Evolutionary conservation across 2,113 vertebrate species (phyloP).

Genomic region (Furnarius figulus): DNA sequence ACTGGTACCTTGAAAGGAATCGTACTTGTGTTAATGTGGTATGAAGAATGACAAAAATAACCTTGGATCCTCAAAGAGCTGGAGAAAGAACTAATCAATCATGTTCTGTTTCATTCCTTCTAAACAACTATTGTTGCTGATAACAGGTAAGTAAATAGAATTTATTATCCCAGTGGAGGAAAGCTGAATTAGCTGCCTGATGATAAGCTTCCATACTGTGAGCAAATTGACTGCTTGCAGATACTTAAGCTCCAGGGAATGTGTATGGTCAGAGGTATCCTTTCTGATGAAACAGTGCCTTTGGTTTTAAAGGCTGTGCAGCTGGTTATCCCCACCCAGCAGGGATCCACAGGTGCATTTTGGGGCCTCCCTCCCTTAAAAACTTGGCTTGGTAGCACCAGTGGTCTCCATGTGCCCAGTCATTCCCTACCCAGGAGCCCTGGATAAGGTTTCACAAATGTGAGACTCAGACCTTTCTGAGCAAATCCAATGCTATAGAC

Average conservation of each 20-base stretch:
- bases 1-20: conserved; percentile 20
- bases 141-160: conserved; percentile 58
- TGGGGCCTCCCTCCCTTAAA: background rate
- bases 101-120: background rate
- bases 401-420: background rate
- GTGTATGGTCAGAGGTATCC: background rate
- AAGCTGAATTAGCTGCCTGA: conserved; percentile 30
- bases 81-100: conserved; percentile 40
- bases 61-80: conserved; percentile 15
- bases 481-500: background rate
- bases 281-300: background rate
- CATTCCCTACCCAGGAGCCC: background rate
- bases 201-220: conserved; percentile 5
- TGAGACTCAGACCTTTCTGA: background rate
- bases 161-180: conserved; percentile 28
- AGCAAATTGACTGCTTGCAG: conserved; percentile 20
- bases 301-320: background rate
- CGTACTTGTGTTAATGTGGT: background rate
- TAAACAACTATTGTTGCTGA: conserved; percentile 26
- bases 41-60: conserved; percentile 47
- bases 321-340: background rate
- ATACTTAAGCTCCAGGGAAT: background rate
- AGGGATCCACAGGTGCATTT: background rate
- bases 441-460: background rate
- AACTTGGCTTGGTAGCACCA: background rate